Percentiles rank a stretch among this genome's conserved stretches.
Evolutionary conservation across 2,797 vertebrate species (phyloP).

Genomic region (Ctenosaura bakeri): DNA sequence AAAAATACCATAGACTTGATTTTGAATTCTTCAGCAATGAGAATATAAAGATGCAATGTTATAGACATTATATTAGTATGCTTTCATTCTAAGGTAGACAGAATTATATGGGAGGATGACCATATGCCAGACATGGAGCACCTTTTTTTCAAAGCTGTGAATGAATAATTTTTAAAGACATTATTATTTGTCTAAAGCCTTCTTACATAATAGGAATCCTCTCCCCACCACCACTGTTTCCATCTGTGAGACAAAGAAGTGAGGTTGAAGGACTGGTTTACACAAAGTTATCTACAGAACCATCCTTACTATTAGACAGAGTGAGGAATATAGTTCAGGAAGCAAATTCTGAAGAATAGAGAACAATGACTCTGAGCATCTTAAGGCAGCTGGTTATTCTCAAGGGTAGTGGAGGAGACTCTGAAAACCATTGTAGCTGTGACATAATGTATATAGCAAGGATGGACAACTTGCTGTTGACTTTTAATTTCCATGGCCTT

Average conservation of each 20-base stretch:
- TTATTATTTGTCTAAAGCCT: neutral
- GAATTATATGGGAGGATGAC: conserved; percentile 41
- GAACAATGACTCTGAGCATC: neutral
- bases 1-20: conserved; percentile 78
- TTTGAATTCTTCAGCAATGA: conserved; percentile 73
- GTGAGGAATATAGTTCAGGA: neutral
- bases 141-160: conserved; percentile 51
- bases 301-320: neutral
- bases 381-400: too few species aligned
- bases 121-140: conserved; percentile 23
- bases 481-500: too few species aligned
- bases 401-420: too few species aligned
- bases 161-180: conserved; percentile 32
- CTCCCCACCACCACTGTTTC: neutral
- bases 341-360: neutral
- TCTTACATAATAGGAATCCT: neutral
- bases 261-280: neutral
- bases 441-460: too few species aligned
- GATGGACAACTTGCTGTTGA: too few species aligned
- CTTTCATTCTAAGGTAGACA: conserved; percentile 57
- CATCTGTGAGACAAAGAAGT: neutral
- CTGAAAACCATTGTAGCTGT: too few species aligned
- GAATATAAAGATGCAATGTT: conserved; percentile 70
- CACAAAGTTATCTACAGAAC: neutral
- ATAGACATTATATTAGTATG: conserved; percentile 63